phyloP scores from a whole-genome alignment of 1,140 invertebrate species.

The Drosophila prosaltans region DNA sequence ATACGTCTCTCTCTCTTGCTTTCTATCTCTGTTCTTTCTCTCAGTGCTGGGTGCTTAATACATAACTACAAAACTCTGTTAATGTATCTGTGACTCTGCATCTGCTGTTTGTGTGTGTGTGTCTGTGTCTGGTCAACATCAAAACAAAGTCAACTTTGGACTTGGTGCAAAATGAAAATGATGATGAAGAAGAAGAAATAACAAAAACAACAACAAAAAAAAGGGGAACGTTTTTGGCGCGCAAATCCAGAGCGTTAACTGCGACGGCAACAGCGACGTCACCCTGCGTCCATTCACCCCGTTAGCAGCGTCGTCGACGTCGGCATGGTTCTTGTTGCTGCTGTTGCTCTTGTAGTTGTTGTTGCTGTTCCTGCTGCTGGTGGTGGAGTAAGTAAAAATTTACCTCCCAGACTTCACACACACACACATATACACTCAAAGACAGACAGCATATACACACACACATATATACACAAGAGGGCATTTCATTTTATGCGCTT shows the following conservation, averaged over 20 bases:
- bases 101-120: neutral
- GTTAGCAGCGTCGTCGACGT: slow-evolving; percentile 9
- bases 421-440: slow-evolving; percentile 36
- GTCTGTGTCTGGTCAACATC: slow-evolving; percentile 39
- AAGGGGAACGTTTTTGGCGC: slow-evolving; percentile 70
- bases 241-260: slow-evolving; percentile 50
- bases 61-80: no score
- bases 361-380: slow-evolving; percentile 10
- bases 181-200: neutral
- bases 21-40: slow-evolving; percentile 19
- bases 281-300: slow-evolving; percentile 75
- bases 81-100: slow-evolving; percentile 17
- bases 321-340: slow-evolving; percentile 17
- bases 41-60: no score
- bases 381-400: slow-evolving; percentile 15
- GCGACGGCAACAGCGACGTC: slow-evolving; percentile 50
- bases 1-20: slow-evolving; percentile 33
- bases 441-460: slow-evolving; percentile 26
- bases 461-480: neutral
- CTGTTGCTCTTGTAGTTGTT: neutral
- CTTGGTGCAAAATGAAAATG: slow-evolving; percentile 7
- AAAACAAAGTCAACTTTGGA: slow-evolving; percentile 63
- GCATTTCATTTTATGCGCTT: slow-evolving; percentile 63
- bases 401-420: slow-evolving; percentile 34
- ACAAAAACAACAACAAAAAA: slow-evolving; percentile 19